phyloP scores from a whole-genome alignment of 2,888 invertebrate genomes.

The Rhaphigaster nebulosa region DNA sequence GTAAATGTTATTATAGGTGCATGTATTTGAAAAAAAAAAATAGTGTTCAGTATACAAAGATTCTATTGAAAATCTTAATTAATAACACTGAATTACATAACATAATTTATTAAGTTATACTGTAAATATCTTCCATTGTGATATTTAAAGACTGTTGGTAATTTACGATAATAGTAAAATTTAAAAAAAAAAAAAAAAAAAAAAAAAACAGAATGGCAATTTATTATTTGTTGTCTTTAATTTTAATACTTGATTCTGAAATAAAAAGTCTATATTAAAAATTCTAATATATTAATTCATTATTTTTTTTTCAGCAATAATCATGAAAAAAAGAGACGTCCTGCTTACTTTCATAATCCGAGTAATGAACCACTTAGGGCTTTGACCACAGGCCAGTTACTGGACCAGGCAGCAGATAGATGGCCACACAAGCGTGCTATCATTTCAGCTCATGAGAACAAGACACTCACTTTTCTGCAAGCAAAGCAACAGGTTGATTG shows the following conservation, averaged over 20 bases:
- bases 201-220: too few species aligned
- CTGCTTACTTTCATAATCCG: conserved; percentile 66
- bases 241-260: not conserved
- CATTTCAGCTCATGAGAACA: conserved; percentile 67
- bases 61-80: not conserved
- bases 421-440: conserved; percentile 74
- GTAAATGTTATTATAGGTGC: not conserved
- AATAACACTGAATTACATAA: not conserved
- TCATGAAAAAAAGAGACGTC: not conserved
- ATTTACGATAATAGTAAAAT: too few species aligned
- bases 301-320: not conserved
- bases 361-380: conserved; percentile 66
- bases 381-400: conserved; percentile 74
- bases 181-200: too few species aligned
- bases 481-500: conserved; percentile 59
- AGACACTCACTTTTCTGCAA: conserved; percentile 61
- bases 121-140: too few species aligned
- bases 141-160: too few species aligned
- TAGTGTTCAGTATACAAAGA: not conserved
- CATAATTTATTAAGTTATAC: not conserved
- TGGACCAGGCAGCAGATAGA: conserved; percentile 72
- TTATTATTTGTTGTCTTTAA: not conserved
- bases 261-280: too few species aligned
- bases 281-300: not conserved
- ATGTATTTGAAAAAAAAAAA: not conserved